These are phyloP conservation scores for Leucopternis melanops DNA, from an alignment of 2,113 vertebrate species.

Conservation along the genomic window DNA sequence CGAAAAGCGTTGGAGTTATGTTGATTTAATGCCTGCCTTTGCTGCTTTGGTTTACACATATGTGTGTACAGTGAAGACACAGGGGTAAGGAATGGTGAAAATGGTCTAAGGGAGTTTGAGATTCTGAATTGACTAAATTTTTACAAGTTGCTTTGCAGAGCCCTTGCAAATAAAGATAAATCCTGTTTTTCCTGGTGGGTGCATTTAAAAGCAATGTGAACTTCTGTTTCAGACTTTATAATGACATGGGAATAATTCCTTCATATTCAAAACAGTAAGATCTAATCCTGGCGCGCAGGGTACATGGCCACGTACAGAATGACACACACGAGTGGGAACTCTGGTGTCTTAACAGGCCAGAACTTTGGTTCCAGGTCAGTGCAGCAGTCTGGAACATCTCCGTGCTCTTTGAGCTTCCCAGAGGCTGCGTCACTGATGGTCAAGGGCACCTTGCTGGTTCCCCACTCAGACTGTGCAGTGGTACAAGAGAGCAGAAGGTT, in stretches of 20 bases:
- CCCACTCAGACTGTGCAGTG: accelerated
- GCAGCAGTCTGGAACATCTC: not conserved
- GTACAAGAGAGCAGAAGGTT: not conserved
- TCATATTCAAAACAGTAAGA: not conserved
- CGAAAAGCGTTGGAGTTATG: too few species aligned
- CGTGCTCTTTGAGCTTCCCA: too few species aligned
- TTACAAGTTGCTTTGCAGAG: not conserved
- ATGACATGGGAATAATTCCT: not conserved
- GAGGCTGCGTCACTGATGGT: accelerated
- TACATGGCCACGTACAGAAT: accelerated
- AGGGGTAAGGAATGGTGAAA: not conserved
- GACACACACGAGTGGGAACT: not conserved
- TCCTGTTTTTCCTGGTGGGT: not conserved
- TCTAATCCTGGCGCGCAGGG: not conserved
- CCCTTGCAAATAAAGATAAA: not conserved
- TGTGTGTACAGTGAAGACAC: not conserved
- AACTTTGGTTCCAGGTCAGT: not conserved
- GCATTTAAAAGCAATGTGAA: not conserved
- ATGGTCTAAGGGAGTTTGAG: not conserved
- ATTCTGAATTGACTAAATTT: not conserved
- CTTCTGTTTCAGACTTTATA: not conserved
- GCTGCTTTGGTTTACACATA: accelerated
- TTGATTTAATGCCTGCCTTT: not conserved
- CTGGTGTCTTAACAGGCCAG: not conserved
- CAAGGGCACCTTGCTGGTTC: not conserved